Evolutionary conservation across 2,888 invertebrate species (phyloP).

Genomic region (Scaptomyza parva): DNA sequence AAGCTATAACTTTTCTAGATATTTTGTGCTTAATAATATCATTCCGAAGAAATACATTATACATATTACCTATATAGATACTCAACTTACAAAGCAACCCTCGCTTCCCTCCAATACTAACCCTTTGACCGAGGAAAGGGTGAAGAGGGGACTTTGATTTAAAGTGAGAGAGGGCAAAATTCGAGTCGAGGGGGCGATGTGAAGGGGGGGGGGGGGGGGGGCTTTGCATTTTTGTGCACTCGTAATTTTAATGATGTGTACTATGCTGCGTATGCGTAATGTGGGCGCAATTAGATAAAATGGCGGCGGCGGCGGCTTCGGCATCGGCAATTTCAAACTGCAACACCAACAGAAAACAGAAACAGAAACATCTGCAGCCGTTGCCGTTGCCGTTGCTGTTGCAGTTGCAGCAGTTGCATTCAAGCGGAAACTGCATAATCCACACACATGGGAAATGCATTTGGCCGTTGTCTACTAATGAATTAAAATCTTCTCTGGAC

Average conservation of each 20-base stretch:
- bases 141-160: neutral
- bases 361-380: slow-evolving; percentile 34
- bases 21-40: too few relatives aligned
- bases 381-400: slow-evolving; percentile 65
- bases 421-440: slow-evolving; percentile 80
- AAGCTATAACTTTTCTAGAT: too few relatives aligned
- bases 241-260: slow-evolving; percentile 76
- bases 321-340: slow-evolving; percentile 48
- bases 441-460: slow-evolving; percentile 76
- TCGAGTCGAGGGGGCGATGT: too few relatives aligned
- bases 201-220: neutral
- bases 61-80: too few relatives aligned
- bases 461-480: slow-evolving; percentile 80
- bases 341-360: slow-evolving; percentile 7
- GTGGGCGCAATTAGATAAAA: slow-evolving; percentile 78
- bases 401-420: slow-evolving; percentile 77
- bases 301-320: slow-evolving; percentile 66
- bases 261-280: slow-evolving; percentile 72
- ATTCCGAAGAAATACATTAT: too few relatives aligned
- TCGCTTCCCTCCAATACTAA: slow-evolving; percentile 4
- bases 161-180: neutral
- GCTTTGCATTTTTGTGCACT: slow-evolving; percentile 52
- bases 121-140: neutral
- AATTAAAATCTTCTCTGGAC: slow-evolving; percentile 80
- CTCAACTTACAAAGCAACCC: slow-evolving; percentile 7